Evolutionary conservation across 64 coral and sea anemone genomes (phyloP), one percentile per base, ranked within the genome.

Genomic region (Montipora capricornis): DNA sequence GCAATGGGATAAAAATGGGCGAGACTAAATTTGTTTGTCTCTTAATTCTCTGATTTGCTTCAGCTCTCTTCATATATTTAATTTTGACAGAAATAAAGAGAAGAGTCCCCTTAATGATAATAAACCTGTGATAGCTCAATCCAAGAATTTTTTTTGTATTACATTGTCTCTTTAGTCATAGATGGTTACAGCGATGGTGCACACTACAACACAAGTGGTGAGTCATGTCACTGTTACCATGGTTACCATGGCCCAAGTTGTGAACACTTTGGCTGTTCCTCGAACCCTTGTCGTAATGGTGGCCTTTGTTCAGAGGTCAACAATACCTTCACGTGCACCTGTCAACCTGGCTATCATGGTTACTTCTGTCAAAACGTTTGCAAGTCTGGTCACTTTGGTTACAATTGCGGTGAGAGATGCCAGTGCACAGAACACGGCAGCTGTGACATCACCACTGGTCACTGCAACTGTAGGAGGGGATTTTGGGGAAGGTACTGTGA

Each of bases 231-330:
- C 26, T 99, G 98, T 80, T 60, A 92, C n/a, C 61, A 12, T 81
- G 95, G 95, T 57, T 96, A 94, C 86, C 98, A 99, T 89, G 98
- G 98, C 5, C 51, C 84, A 20, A 96, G 98, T 11, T 99, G 98
- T 80, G 91, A 99, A 87, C 95, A 99, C 68, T 91, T 80, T 49
- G 95, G 98, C 4, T 99, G 98, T 37, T 89, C 68, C 37, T 90
- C 95, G 24, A 96, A 94, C 62, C 98, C 98, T 15, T 99, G 98
- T 49, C 74, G 79, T 29, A 96, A 99, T 77, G 77, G 76, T 1
- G 98, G 92, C 4, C 89, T 58, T 14, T 99, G 95, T 66, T 76
- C 73, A 13, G 50, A 95, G n/a, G 45, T 15, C 26, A 91, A 77
- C 45, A 24, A 49, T 24, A 79, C 60, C 14, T 98, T 94, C 74